Evolutionary conservation across 2,888 invertebrate species (phyloP).

Genomic region (Stictocephala bisonia): DNA sequence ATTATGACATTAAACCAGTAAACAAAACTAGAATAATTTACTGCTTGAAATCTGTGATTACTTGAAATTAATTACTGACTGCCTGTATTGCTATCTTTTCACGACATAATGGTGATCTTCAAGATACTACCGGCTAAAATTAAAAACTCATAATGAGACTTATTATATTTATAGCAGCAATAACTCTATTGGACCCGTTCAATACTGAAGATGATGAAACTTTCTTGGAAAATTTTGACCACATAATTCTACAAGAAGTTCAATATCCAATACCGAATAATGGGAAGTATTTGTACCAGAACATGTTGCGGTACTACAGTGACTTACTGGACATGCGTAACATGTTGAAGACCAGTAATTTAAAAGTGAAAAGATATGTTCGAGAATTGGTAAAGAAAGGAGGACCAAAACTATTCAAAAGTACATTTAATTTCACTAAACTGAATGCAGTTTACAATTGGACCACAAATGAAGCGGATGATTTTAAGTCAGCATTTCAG

Average conservation of each 20-base stretch:
- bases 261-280: neutral
- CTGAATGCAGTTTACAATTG: neutral
- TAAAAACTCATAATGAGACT: too few relatives aligned
- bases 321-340: constrained; percentile 4
- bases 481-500: neutral
- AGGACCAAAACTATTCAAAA: constrained; percentile 7
- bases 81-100: too few relatives aligned
- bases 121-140: too few relatives aligned
- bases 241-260: constrained; percentile 1
- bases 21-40: too few relatives aligned
- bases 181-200: too few relatives aligned
- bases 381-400: neutral
- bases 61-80: too few relatives aligned
- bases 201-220: neutral
- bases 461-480: neutral
- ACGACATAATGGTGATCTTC: too few relatives aligned
- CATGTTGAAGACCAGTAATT: neutral
- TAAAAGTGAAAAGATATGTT: neutral
- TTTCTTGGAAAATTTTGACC: constrained; percentile 25
- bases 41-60: too few relatives aligned
- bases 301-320: constrained; percentile 23
- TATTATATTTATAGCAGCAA: too few relatives aligned
- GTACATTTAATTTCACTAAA: constrained; percentile 1
- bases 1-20: too few relatives aligned
- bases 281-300: neutral